Evolutionary conservation across 2,888 invertebrate species (phyloP).

Genomic region (Athalia cordata): DNA sequence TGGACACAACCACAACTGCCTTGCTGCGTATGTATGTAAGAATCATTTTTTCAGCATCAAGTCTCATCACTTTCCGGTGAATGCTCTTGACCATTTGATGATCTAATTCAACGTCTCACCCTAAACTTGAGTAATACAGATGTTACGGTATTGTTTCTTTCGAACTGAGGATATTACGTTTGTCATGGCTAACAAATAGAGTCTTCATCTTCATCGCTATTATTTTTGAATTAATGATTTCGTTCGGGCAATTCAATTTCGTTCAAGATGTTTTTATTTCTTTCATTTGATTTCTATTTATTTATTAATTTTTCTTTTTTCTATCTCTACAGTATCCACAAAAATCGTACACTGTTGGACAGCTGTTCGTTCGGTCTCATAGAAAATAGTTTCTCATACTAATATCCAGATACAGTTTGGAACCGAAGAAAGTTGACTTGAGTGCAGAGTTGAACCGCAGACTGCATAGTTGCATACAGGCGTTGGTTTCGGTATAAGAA

Average conservation of each 20-base stretch:
- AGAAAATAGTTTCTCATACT: no score
- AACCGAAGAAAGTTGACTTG: no score
- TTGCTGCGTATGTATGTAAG: background rate
- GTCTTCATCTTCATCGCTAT: background rate
- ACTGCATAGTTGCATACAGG: no score
- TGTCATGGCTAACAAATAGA: conserved; percentile 8
- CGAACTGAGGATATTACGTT: background rate
- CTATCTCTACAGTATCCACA: no score
- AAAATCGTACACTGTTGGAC: no score
- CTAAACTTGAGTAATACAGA: background rate
- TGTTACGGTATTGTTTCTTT: conserved; percentile 19
- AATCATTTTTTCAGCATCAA: conserved; percentile 30
- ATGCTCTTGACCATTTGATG: conserved; percentile 38
- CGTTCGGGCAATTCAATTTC: background rate
- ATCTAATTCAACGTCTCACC: conserved; percentile 29
- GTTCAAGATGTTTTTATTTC: conserved; percentile 2
- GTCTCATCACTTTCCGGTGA: conserved; percentile 17
- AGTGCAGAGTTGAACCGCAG: no score
- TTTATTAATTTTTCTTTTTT: no score
- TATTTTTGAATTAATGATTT: no score
- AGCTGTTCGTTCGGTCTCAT: no score
- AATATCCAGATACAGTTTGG: no score
- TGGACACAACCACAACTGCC: conserved; percentile 8
- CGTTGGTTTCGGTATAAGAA: no score
- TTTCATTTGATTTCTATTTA: no score